phyloP scores from a whole-genome alignment of 2,797 vertebrate species.

The Halcyon leucocephala region DNA sequence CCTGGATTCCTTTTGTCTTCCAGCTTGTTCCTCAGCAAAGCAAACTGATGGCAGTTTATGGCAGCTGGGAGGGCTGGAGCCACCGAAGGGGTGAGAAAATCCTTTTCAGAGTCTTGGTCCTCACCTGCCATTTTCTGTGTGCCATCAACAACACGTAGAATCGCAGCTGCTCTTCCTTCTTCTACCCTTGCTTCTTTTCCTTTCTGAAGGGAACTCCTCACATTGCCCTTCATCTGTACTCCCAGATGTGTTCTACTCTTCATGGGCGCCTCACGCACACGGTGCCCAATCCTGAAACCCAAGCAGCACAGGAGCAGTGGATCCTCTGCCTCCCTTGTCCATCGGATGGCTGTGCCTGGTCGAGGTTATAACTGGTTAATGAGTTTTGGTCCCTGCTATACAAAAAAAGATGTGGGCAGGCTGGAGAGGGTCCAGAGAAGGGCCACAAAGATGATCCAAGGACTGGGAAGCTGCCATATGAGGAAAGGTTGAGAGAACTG shows the following conservation, averaged over 20 bases:
- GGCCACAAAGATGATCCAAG: neutral
- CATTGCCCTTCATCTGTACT: neutral
- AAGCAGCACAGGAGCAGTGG: neutral
- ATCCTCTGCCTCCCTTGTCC: neutral
- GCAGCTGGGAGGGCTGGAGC: neutral
- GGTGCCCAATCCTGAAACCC: neutral
- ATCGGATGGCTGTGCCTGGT: neutral
- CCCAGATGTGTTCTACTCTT: fast-evolving
- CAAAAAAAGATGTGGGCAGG: neutral
- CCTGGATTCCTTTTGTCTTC: neutral
- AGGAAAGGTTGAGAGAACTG: neutral
- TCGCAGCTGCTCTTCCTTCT: neutral
- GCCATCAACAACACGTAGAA: fast-evolving
- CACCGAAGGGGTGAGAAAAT: neutral
- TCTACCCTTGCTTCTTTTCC: conserved; percentile 18
- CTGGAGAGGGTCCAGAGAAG: neutral
- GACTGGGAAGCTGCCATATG: neutral
- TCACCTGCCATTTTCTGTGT: neutral
- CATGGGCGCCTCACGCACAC: fast-evolving
- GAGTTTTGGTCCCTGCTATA: neutral
- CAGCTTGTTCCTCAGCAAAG: neutral
- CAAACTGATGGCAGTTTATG: neutral
- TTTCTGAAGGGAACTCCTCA: neutral
- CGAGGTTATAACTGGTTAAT: fast-evolving
- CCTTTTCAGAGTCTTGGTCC: neutral